Conservation (phyloP, 2,113 vertebrate species). For the Hemiscyllium ocellatum region DNA sequence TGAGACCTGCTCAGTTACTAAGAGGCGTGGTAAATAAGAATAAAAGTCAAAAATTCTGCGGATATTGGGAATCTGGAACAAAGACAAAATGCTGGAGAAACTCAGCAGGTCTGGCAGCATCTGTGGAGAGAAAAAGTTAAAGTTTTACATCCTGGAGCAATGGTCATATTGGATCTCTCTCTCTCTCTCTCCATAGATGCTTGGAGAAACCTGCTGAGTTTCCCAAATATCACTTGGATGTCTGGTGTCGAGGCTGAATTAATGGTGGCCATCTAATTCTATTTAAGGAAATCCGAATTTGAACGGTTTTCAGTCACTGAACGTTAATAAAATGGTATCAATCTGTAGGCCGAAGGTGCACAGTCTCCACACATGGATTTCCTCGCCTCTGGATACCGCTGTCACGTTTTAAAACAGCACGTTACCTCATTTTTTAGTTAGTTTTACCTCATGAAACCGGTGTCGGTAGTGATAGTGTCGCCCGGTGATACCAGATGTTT, state of each 20-base stretch:
- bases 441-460: constrained; percentile 85
- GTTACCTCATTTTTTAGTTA: background rate
- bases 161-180: too few relatives aligned
- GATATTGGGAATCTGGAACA: too few relatives aligned
- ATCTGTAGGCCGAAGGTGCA: background rate
- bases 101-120: too few relatives aligned
- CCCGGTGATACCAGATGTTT: constrained; percentile 83
- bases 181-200: too few relatives aligned
- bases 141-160: too few relatives aligned
- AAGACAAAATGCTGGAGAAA: too few relatives aligned
- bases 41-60: too few relatives aligned
- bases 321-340: background rate
- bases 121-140: too few relatives aligned
- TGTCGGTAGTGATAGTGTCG: constrained; percentile 87
- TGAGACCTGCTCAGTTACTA: background rate
- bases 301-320: background rate
- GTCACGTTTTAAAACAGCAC: background rate
- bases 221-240: background rate
- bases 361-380: background rate
- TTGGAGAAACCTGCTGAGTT: too few relatives aligned
- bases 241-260: background rate
- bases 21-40: background rate
- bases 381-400: background rate
- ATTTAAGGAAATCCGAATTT: background rate
- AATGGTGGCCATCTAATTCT: background rate